Base-by-base conservation (phyloP, 2,888 invertebrate genomes). In the Pterostichus madidus region DNA sequence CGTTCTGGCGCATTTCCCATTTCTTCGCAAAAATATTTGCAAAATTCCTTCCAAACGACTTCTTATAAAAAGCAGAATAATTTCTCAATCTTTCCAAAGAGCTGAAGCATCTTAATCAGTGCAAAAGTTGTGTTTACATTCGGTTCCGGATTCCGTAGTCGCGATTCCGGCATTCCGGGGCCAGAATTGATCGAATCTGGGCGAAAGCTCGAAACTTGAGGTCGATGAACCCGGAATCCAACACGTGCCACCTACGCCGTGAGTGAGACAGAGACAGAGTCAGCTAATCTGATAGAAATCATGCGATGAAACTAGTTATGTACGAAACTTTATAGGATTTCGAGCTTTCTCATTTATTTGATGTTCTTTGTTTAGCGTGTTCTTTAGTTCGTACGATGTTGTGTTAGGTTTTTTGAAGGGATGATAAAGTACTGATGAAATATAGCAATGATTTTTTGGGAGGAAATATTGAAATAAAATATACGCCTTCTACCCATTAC, bases 121-220 rank as follows among this genome's bases (percentile, higher is more conserved):
- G 39, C 39, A 39, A 64, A 79, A 79, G 8, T 44, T 49, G 7
- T 79, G 79, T 79, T 79, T 79, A 68, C 78, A 78, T 61, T 78
- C 61, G 46, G 24, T 79, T 79, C 79, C 79, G 79, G 79, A 53
- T 64, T 49, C 76, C 76, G 2, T 2, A 24, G 17, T 75, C 46
- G 11, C 32, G 35, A 64, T 64, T 77, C 77, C 31, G 24, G 46
- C 39, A 46, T 31, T 44, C 77, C 24, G 10, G 31, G 49, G 17
- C 77, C 56, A 11, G 56, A 77, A 53, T 56, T 77, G 77, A 56
- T 53, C 56, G 31, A 5, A 15, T 56, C 56, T 39, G 39, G 56
- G 52, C 59, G 52, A 49, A 77, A 77, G 77, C 77, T 77, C 39
- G 52, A 75, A 75, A 71, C 68, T 52, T 32, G n/a, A 35, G 77